Evolutionary conservation across 1,140 invertebrate genomes (phyloP).

Genomic region (Drosophila setifemur): DNA sequence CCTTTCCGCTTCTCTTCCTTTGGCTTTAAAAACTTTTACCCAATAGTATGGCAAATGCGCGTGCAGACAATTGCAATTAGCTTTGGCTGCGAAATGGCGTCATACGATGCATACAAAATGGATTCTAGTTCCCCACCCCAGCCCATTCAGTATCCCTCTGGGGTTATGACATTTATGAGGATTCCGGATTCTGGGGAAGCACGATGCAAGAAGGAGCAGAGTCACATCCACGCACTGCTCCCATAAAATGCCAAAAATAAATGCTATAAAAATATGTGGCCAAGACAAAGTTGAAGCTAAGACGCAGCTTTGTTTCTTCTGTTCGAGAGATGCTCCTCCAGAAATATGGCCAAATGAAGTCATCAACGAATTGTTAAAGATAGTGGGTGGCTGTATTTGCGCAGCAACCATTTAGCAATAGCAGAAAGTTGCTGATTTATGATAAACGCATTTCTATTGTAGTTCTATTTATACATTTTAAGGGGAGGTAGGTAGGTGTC

Average conservation of each 20-base stretch:
- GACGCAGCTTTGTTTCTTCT: conserved; percentile 1
- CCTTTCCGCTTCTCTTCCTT: neutral
- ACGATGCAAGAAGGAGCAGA: neutral
- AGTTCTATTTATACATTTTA: neutral
- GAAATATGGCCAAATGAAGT: conserved; percentile 43
- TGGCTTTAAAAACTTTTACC: conserved; percentile 19
- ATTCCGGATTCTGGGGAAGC: too few relatives aligned
- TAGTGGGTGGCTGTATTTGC: too few relatives aligned
- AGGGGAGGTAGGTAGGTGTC: too few relatives aligned
- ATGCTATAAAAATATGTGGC: conserved; percentile 73
- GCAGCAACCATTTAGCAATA: neutral
- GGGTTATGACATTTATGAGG: conserved; percentile 41
- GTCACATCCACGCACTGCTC: conserved; percentile 25
- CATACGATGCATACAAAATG: conserved; percentile 49
- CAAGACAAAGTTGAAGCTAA: conserved; percentile 62
- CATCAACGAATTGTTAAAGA: conserved; percentile 36
- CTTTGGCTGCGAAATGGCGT: conserved; percentile 56
- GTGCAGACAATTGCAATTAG: conserved; percentile 66
- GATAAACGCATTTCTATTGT: conserved; percentile 3
- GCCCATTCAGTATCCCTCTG: neutral
- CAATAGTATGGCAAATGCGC: conserved; percentile 29
- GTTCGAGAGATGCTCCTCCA: conserved; percentile 26
- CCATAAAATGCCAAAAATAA: conserved; percentile 77
- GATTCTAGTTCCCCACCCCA: neutral
- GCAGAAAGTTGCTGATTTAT: conserved; percentile 8